phyloP scores from a whole-genome alignment of 2,113 vertebrate species.

The Ifrita kowaldi region DNA sequence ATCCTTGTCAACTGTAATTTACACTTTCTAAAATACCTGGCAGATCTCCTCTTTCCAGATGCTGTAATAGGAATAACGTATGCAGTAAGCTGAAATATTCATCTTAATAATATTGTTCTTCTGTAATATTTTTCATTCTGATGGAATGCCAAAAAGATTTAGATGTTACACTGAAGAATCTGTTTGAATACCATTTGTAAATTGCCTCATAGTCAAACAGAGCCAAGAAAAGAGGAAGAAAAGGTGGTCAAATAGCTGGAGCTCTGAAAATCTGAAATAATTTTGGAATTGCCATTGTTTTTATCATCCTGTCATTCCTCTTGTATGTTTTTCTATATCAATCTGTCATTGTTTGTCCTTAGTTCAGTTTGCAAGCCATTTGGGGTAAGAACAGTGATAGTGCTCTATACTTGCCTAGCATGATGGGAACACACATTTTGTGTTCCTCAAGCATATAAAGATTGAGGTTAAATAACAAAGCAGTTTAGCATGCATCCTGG shows the following conservation, averaged over 20 bases:
- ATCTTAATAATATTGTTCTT: neutral
- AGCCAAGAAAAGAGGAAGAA: neutral
- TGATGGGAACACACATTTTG: neutral
- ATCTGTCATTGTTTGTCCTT: neutral
- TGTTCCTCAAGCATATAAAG: neutral
- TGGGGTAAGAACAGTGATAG: neutral
- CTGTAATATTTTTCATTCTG: slow-evolving; percentile 5
- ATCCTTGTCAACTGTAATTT: slow-evolving; percentile 47
- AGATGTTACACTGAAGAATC: neutral
- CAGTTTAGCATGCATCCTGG: neutral
- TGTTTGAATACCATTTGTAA: neutral
- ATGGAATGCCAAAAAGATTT: neutral
- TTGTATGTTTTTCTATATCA: neutral
- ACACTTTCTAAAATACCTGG: neutral
- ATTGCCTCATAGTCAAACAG: neutral
- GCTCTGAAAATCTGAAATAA: neutral
- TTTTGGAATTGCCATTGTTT: neutral
- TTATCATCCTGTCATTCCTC: neutral
- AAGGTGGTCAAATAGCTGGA: neutral
- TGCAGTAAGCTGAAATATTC: neutral
- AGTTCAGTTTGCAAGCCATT: neutral
- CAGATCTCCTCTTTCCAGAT: slow-evolving; percentile 10
- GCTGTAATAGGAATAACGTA: neutral
- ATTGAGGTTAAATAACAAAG: neutral
- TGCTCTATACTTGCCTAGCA: neutral